Evolutionary conservation across 2,888 invertebrate species (phyloP), one percentile per base, ranked within the genome.

Genomic region (Troglohyphantes excavatus): DNA sequence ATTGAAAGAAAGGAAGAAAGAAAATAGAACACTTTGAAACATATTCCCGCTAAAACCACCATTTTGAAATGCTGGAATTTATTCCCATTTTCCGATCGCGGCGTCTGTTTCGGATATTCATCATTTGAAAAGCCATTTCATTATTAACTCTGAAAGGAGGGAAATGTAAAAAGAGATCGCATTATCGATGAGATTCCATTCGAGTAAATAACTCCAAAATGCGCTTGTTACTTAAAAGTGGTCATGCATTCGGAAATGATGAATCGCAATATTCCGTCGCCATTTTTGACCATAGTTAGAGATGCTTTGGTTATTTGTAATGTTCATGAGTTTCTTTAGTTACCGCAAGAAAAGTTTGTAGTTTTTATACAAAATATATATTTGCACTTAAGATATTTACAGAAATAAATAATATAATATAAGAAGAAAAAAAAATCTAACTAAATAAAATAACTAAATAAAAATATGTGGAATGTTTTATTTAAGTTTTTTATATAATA

Each of bases 71-170:
- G 53, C 53, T 59, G 53, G 53, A 83, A 83, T 82, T 70, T 82
- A 82, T 82, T 70, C 70, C 59, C 17, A 59, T 59, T 70, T 61
- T 70, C 21, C 72, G 63, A 83, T 78, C 61, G 65, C 43, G 61
- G 53, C 53, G 19, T 46, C 59, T 27, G 17, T 43, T 13, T 29
- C 63, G 46, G 23, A 73, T 17, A 83, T 83, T 70, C 83, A 83
- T 83, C 83, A 83, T 83, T 39, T 23, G 11, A 61, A 61, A 83
- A 83, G 83, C 83, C 83, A 83, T 83, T 83, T 83, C 72, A 73
- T 83, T 83, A 83, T 83, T 73, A 67, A 43, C 67, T 67, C 39
- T 65, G 63, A 27, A 68, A 78, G 39, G 23, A 65, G 19, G 63
- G 23, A 78, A 23, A 39, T 23, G 26, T 26, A 65, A 33, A 26